Evolutionary conservation across 2,888 invertebrate genomes (phyloP), one percentile per base, ranked within the genome.

Genomic region (Orchestes rusci): DNA sequence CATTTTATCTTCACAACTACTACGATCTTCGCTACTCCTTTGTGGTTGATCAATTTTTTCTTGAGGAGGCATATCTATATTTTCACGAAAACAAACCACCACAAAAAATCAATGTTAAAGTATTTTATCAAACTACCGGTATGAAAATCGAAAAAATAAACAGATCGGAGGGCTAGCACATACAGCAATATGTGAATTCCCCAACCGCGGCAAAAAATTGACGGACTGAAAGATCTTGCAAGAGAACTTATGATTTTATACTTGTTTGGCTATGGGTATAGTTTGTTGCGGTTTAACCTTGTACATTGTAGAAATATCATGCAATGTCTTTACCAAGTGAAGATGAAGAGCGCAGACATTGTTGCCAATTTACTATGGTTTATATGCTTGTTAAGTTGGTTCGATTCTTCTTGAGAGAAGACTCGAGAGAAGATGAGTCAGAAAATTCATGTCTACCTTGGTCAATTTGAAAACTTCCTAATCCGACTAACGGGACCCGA

Each of bases 141-240:
- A 29, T 4, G 16, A 10, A 27, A 19, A 35, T 18, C 3, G 10
- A 23, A 23, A 23, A 23, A 23, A 23, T 10, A 10, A 5, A 23
- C 23, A 23, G 23, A 23, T 3, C n/a, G 10, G 16, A 44, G 48
- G 48, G 48, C 48, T 48, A 48, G 36, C 48, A 28, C 48, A 41
- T 31, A 3, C 33, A 20, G 7, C 19, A 32, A 43, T 48, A 48
- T 30, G 49, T 38, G 33, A 49, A 45, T 32, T 49, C 42, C 49
- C 44, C 40, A 43, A n/a, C 19, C 35, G 37, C 38, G 33, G 33
- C 23, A 42, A 45, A 49, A 48, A 49, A 49, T 36, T 30, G 16
- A 28, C 30, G 19, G 15, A 49, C 49, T 49, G 39, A 49, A 49
- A 45, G 49, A 49, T 49, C 45, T 49, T 45, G 43, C 45, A 45